Evolutionary conservation across 2,888 invertebrate species (phyloP).

Genomic region (Resseliella maxima): DNA sequence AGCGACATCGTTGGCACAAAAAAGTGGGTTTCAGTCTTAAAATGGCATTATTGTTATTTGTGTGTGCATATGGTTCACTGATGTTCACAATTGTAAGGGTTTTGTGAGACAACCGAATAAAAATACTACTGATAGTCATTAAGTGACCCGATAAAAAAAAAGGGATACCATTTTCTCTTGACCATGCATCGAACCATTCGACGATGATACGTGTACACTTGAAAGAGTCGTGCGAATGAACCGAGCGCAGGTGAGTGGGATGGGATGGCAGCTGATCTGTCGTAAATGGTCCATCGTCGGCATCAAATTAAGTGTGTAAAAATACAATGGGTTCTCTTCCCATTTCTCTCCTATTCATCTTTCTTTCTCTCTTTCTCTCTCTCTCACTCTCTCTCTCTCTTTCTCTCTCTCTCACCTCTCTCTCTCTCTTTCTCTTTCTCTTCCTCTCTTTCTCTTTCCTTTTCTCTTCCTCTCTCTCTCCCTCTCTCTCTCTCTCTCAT

Average conservation of each 20-base stretch:
- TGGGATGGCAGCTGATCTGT: not conserved
- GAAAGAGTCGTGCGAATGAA: not conserved
- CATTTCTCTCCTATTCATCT: not conserved
- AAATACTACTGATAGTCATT: slow-evolving; percentile 55
- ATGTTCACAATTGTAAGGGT: slow-evolving; percentile 30
- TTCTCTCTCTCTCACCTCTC: not conserved
- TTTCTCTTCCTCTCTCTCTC: too few species aligned
- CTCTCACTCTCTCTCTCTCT: too few species aligned
- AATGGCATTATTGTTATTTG: slow-evolving; percentile 51
- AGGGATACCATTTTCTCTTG: slow-evolving; percentile 35
- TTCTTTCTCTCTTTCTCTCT: too few species aligned
- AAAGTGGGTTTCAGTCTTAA: slow-evolving; percentile 46
- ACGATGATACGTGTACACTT: slow-evolving; percentile 38
- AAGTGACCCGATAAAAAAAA: slow-evolving; percentile 57
- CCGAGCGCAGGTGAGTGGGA: not conserved
- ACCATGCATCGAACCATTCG: slow-evolving; percentile 30
- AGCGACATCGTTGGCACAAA: not conserved
- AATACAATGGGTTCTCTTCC: not conserved
- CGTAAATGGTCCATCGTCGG: slow-evolving; percentile 44
- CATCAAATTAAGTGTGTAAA: slow-evolving; percentile 46
- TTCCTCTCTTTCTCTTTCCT: not conserved
- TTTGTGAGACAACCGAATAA: slow-evolving; percentile 55
- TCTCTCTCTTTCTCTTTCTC: not conserved
- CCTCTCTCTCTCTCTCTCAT: too few species aligned
- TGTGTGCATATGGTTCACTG: slow-evolving; percentile 52